phyloP scores from a whole-genome alignment of 2,888 invertebrate species.

The Crematogaster levior region DNA sequence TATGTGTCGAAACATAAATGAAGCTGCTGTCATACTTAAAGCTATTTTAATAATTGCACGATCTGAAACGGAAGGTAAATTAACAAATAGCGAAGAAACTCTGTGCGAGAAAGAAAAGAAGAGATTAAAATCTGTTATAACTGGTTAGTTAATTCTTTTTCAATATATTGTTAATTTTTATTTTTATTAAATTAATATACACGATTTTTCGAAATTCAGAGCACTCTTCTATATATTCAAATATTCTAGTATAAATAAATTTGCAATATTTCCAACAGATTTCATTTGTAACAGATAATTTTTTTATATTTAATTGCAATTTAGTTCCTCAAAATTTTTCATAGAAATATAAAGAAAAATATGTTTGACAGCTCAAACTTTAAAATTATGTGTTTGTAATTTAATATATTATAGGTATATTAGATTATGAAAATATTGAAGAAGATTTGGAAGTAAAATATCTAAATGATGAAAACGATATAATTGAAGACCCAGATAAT shows the following conservation, averaged over 20 bases:
- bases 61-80: not conserved
- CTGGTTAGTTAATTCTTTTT: not conserved
- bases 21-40: not conserved
- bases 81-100: not conserved
- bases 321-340: too few relatives aligned
- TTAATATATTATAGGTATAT: too few relatives aligned
- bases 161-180: not conserved
- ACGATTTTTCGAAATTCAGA: too few relatives aligned
- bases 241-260: too few relatives aligned
- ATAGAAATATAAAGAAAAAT: too few relatives aligned
- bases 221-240: too few relatives aligned
- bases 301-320: too few relatives aligned
- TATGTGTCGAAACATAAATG: not conserved
- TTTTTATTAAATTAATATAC: too few relatives aligned
- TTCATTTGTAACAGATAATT: too few relatives aligned
- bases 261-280: too few relatives aligned
- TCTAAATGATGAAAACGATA: not conserved
- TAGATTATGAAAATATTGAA: not conserved
- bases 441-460: not conserved
- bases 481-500: not conserved
- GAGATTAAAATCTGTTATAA: conserved; percentile 5
- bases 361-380: too few relatives aligned
- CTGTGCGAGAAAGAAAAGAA: not conserved
- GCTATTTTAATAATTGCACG: not conserved
- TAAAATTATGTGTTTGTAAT: too few relatives aligned